Conservation (phyloP, 2,797 vertebrate species). For the Anguilla obscura region DNA sequence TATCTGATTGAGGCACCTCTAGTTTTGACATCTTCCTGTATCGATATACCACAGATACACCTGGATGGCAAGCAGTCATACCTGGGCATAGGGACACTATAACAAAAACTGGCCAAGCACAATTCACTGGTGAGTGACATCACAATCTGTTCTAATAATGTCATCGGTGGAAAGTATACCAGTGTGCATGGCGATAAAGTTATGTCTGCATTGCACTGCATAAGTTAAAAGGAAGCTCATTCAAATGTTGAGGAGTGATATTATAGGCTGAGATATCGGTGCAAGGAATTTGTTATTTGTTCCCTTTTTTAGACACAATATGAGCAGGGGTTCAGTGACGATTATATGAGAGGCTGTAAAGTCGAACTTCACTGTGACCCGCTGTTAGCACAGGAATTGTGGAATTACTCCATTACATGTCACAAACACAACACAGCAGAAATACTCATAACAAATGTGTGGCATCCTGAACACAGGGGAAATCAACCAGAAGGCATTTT, state of each 20-base stretch:
- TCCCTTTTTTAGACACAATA: not conserved
- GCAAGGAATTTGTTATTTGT: not conserved
- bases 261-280: not conserved
- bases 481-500: not conserved
- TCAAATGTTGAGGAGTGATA: not conserved
- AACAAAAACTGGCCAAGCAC: not conserved
- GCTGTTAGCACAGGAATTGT: not conserved
- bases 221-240: not conserved
- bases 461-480: conserved; percentile 1
- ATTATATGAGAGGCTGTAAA: not conserved
- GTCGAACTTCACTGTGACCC: not conserved
- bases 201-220: not conserved
- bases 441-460: not conserved
- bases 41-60: not conserved
- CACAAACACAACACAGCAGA: not conserved
- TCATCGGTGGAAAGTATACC: not conserved
- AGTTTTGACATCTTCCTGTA: not conserved
- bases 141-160: not conserved
- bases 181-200: not conserved
- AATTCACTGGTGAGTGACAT: not conserved
- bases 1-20: not conserved
- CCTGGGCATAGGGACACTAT: not conserved
- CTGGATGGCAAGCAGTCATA: not conserved
- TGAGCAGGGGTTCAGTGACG: not conserved
- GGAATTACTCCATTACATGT: not conserved